Percentiles rank a stretch among this genome's conserved stretches.
These are phyloP conservation scores for Microplitis deprimator DNA, from an alignment of 2,888 invertebrate genomes.

Conservation along the genomic window DNA sequence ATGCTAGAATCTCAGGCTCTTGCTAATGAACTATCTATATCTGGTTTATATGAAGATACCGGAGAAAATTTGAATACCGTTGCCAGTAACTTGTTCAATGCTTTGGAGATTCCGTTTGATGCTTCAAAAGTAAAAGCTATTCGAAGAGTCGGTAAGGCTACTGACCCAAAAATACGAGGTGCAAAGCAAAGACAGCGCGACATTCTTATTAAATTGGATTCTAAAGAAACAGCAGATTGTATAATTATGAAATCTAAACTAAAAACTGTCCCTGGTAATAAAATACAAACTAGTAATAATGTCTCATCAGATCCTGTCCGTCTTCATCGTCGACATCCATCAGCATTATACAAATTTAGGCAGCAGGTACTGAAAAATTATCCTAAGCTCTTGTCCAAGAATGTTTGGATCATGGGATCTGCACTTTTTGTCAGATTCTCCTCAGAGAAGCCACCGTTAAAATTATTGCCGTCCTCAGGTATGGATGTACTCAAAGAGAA, in stretches of 20 bases:
- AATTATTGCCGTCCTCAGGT: slow-evolving; percentile 1
- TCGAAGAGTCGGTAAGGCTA: background rate
- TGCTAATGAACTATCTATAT: background rate
- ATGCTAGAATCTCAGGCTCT: background rate
- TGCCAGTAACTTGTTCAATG: background rate
- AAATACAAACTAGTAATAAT: background rate
- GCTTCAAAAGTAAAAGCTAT: no score
- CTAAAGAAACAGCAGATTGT: background rate
- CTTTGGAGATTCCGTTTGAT: no score
- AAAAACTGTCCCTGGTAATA: background rate
- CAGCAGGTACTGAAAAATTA: background rate
- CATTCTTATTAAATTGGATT: background rate
- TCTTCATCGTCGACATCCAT: background rate
- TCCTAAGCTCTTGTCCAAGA: background rate
- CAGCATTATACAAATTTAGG: background rate
- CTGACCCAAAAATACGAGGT: background rate
- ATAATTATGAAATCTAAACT: background rate
- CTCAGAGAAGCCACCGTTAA: background rate
- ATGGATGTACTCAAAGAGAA: background rate
- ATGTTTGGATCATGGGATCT: slow-evolving; percentile 7
- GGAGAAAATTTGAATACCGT: background rate
- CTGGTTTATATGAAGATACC: background rate
- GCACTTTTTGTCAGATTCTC: background rate
- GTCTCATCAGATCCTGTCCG: background rate
- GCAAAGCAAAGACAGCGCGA: slow-evolving; percentile 2